Percentiles rank a stretch among this genome's conserved stretches.
Conservation (phyloP, 2,797 vertebrate genomes). For the Muraenolepis orangiensis region DNA sequence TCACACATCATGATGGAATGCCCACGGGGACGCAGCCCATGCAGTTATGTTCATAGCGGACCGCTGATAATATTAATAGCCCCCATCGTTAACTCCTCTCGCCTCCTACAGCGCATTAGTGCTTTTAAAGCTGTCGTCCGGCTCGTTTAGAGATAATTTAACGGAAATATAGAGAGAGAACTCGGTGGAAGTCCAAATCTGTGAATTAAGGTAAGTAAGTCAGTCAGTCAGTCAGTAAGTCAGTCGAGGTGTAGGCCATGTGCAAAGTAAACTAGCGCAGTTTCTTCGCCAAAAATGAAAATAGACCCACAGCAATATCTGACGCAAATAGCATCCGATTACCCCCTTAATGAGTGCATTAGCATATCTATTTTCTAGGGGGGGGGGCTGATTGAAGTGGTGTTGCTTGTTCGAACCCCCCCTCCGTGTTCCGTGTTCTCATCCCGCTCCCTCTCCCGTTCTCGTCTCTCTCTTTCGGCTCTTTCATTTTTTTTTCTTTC, state of each 20-base stretch:
- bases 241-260: constrained; percentile 37
- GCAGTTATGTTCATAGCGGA: background rate
- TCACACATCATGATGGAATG: constrained; percentile 5
- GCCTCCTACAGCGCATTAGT: background rate
- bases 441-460: too few relatives aligned
- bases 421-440: background rate
- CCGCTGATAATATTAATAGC: background rate
- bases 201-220: too few relatives aligned
- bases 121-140: background rate
- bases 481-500: background rate
- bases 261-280: constrained; percentile 11
- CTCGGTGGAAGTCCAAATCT: too few relatives aligned
- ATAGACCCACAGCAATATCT: background rate
- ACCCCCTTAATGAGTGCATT: background rate
- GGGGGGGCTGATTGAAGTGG: background rate
- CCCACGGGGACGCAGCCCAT: background rate
- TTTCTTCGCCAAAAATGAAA: background rate
- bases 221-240: too few relatives aligned
- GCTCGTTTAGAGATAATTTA: background rate
- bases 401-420: background rate
- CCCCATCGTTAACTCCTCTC: background rate
- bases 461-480: too few relatives aligned
- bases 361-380: background rate
- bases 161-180: background rate
- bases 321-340: background rate